A percentile compares a stretch with the other conserved stretches of the same genome.
These are phyloP conservation scores for Tetragonula carbonaria DNA, from an alignment of 2,888 invertebrate species.

Conservation along the genomic window DNA sequence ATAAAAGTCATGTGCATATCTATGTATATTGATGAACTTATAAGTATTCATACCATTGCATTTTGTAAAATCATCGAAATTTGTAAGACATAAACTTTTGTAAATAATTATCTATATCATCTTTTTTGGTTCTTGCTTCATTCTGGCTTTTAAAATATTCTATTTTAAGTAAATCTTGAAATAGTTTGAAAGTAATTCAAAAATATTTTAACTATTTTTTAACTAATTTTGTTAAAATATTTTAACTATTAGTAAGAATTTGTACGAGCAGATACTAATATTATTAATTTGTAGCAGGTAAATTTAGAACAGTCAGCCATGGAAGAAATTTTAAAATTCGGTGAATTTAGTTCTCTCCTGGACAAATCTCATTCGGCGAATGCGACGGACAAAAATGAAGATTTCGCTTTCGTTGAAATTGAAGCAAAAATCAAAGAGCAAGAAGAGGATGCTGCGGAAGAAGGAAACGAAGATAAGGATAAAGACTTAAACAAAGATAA, in stretches of 20 bases:
- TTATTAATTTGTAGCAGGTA: slow-evolving; percentile 61
- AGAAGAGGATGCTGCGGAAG: slow-evolving; percentile 39
- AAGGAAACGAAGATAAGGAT: slow-evolving; percentile 45
- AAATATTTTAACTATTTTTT: not conserved
- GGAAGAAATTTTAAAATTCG: slow-evolving; percentile 79
- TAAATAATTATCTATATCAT: no score
- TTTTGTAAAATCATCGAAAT: no score
- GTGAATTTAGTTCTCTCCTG: slow-evolving; percentile 79
- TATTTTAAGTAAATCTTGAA: no score
- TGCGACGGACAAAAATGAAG: slow-evolving; percentile 56
- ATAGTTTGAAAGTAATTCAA: not conserved
- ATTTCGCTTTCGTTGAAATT: slow-evolving; percentile 27
- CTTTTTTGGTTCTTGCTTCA: not conserved
- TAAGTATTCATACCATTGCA: no score
- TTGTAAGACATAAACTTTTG: no score
- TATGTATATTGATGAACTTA: no score
- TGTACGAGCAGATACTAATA: not conserved
- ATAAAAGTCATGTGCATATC: no score
- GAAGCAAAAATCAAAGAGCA: slow-evolving; percentile 36
- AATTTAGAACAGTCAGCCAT: slow-evolving; percentile 77
- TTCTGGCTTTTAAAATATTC: not conserved
- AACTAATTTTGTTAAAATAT: no score
- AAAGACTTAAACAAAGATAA: slow-evolving; percentile 44
- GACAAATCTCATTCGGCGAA: slow-evolving; percentile 75
- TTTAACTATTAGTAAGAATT: not conserved